Evolutionary conservation across 2,888 invertebrate genomes (phyloP), one percentile per base, ranked within the genome.

Genomic region (Orchesellides sinensis): DNA sequence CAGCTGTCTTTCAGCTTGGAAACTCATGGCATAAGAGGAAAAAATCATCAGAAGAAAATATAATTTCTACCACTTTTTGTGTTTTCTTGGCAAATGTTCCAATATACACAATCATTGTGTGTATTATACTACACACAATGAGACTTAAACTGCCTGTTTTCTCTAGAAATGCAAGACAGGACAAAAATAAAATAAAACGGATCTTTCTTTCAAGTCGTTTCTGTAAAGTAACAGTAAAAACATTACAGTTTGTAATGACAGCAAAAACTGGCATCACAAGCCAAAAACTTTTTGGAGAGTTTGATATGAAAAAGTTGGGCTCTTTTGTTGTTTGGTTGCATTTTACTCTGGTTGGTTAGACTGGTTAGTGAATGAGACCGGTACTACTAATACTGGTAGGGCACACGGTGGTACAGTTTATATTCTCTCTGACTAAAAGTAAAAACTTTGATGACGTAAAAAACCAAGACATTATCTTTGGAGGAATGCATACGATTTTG

Each of bases 241-340:
- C 69, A 69, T 69, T 54, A 69, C 69, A 52, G 54, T 69, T 69
- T 69, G 69, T 69, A 69, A 69, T 69, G 69, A 69, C 69, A 69
- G 69, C 29, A 54, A n/a, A n/a, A n/a, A 69, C 32, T 52, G 69
- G 69, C 52, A 32, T 69, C 69, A 69, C 52, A 54, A 69, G 69
- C 69, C 69, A 68, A 68, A 69, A 69, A 69, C 17, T 52, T 29
- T n/a, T n/a, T 52, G 19, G 52, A n/a, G 10, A 12, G 21, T 49
- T 68, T 25, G 25, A 49, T 49, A 68, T 68, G 68, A 68, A 68
- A 68, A 68, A 29, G 25, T 68, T 25, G 40, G 49, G n/a, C n/a
- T n/a, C 29, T 63, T 61, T 35, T 63, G 8, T 63, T 12, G n/a
- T n/a, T n/a, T n/a, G 63, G 19, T 56, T 56, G 25, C 56, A 56